Evolutionary conservation across 2,113 vertebrate genomes (phyloP), one percentile per base, ranked within the genome.

Genomic region (Chamaea fasciata): DNA sequence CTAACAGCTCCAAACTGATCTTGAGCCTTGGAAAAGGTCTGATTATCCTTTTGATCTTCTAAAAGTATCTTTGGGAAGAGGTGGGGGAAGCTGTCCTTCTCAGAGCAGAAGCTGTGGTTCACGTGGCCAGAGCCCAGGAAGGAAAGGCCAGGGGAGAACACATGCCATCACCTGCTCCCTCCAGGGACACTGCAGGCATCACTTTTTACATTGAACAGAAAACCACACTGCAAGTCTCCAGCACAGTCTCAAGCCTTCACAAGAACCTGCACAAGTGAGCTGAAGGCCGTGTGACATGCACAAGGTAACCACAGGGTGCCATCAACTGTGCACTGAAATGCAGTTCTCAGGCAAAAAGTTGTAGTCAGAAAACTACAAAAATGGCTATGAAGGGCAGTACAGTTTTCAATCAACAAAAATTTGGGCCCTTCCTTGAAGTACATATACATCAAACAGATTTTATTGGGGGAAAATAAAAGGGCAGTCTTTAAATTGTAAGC

Each of bases 281-380:
- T 37, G 31, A 74, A 47, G 1, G 2, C 67, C 0, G 0, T 20
- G 44, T 33, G 55, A 39, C 30, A 2, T 2, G 11, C 15, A 4
- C 39, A 26, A 42, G 11, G 13, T 46, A 42, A 75, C 30, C 42
- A 39, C 3, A 0, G 0, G 13, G 16, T 64, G 47, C 69, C 21
- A 15, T 31, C 75, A 52, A 4, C 30, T 56, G 13, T 8, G 16
- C 49, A 10, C 33, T 22, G 22, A 52, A 71, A 82, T 8, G 30
- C 47, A 63, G 20, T 7, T 33, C 47, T 85, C 30, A 33, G 20
- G 14, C 17, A 24, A 55, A 24, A 63, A 50, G 13, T 9, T 39
- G 30, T 11, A 46, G 62, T 11, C 68, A 60, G 31, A 23, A 30
- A 86, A 47, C 33, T 19, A 9, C 21, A 42, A 35, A 55, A 80